These are phyloP conservation scores for Aphis craccivora DNA, from an alignment of 1,140 invertebrate species.

Conservation along the genomic window DNA sequence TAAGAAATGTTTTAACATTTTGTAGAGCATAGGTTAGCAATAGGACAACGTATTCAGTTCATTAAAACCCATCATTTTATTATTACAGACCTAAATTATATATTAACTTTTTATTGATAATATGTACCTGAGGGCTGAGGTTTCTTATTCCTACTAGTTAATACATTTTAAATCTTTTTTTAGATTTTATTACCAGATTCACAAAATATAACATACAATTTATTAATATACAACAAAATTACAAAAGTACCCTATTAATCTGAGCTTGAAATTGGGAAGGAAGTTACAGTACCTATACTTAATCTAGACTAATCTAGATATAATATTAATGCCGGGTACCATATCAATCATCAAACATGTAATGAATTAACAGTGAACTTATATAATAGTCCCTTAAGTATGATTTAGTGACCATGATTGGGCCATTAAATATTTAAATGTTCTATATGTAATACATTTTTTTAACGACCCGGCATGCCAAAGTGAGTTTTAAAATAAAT, in stretches of 20 bases:
- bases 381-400: background rate
- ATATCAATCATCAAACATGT: background rate
- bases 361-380: background rate
- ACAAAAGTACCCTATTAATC: no score
- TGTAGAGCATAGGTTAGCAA: no score
- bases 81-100: background rate
- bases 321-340: background rate
- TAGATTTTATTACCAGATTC: no score
- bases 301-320: background rate
- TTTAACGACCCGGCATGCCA: background rate
- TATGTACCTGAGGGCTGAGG: no score
- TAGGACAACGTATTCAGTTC: background rate
- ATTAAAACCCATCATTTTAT: background rate
- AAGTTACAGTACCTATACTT: no score
- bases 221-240: no score
- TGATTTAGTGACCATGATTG: background rate
- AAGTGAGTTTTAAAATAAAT: background rate
- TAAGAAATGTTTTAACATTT: no score
- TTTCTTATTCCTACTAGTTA: no score
- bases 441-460: background rate
- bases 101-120: background rate
- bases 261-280: no score
- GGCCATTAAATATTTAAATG: background rate
- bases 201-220: no score
- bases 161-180: no score